Percentiles rank a stretch among this genome's conserved stretches.
Evolutionary conservation across 2,888 invertebrate species (phyloP).

Genomic region (Laothoe populi): DNA sequence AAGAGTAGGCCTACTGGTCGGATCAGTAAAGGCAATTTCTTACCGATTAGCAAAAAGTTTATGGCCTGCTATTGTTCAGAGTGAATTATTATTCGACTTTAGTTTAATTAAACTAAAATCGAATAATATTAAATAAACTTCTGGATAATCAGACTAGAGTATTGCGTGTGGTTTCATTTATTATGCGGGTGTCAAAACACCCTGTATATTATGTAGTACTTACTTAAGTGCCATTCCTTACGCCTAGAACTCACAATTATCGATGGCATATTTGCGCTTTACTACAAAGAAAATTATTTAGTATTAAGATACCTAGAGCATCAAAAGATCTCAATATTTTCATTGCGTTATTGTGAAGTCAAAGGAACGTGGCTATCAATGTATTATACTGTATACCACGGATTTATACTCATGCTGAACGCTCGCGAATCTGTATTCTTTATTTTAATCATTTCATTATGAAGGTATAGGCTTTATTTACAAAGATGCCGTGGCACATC

Average conservation of each 20-base stretch:
- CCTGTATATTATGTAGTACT: background rate
- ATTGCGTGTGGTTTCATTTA: background rate
- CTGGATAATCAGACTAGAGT: too few species aligned
- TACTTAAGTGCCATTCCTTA: slow-evolving; percentile 17
- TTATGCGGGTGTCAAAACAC: background rate
- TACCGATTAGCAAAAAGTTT: too few species aligned
- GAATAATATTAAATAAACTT: too few species aligned
- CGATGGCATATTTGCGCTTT: background rate
- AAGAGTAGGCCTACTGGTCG: too few species aligned
- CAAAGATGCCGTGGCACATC: background rate
- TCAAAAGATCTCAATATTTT: slow-evolving; percentile 1
- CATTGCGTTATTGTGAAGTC: background rate
- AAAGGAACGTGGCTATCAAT: background rate
- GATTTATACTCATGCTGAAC: background rate
- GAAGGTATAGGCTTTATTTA: background rate
- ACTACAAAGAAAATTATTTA: background rate
- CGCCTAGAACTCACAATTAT: background rate
- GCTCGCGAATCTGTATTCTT: background rate
- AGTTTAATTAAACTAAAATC: too few species aligned
- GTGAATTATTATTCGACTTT: too few species aligned
- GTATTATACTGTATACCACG: background rate
- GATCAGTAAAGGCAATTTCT: too few species aligned
- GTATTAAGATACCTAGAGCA: background rate
- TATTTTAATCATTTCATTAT: background rate
- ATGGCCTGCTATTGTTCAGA: too few species aligned